Evolutionary conservation across 2,113 vertebrate species (phyloP), one percentile per base, ranked within the genome.

Genomic region (Misgurnus anguillicaudatus): DNA sequence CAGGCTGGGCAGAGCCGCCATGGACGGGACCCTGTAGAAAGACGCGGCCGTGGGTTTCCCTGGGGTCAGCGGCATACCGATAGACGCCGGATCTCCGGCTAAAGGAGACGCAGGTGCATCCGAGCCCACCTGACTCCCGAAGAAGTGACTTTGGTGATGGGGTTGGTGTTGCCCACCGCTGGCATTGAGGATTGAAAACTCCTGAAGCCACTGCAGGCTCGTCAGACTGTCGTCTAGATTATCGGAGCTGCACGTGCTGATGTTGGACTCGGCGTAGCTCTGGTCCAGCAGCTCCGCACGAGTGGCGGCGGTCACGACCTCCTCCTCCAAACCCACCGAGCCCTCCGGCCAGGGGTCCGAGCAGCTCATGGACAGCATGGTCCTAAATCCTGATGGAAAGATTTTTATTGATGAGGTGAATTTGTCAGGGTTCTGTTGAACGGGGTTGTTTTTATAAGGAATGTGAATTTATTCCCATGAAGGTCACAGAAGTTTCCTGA

Each of bases 141-240:
- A 88, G 0, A 94, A 90, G 19, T 94, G 93, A 0, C 87, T 85
- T 74, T 89, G 90, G 0, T 87, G 91, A 58, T 85, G 88, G 7
- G 87, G 88, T 6, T 84, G 19, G 1, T 90, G 88, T 48, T 90
- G 91, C 4, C 88, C 88, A 58, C 90, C 90, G 77, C 89, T 91
- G 61, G 94, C 84, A 3, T 90, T 91, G 77, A 92, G 86, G 62
- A 98, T 95, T 31, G 95, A 96, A 90, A 98, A 98, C 80, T 98
- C 96, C 88, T 95, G 94, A 67, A 99, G 94, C 97, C 97, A 98
- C 88, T 96, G 95, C 69, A 99, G 94, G 89, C 94, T 98, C 82
- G 96, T 96, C 84, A 98, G 90, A 87, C 96, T 98, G 93, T 99
- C 97, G 3, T 97, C 96, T 88, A 95, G 89, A 80, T 84, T 88